Evolutionary conservation across 2,888 invertebrate species (phyloP), one percentile per base, ranked within the genome.

Genomic region (Lepidocyrtinus sp.): DNA sequence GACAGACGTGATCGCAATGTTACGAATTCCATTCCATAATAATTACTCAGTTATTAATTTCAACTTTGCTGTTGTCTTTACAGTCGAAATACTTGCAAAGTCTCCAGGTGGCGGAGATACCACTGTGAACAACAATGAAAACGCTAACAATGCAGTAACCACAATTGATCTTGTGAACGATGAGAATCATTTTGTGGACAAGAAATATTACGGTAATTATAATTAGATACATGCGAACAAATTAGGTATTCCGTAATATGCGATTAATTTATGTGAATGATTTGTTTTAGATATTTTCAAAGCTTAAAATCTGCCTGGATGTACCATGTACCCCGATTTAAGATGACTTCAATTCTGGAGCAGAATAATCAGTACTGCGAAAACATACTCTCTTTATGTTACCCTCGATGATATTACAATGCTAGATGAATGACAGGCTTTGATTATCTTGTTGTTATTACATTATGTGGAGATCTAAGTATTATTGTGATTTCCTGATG

Each of bases 161-260:
- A 55, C 55, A n/a, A 55, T 2, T 36, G 36, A 5, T 5, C 5
- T 7, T 36, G 36, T 36, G n/a, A 55, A 2, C 55, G 55, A 2
- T 5, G 55, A 55, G 12, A 61, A 78, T 71, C 22, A 71, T 22
- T 78, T 78, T 19, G 36, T 73, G 45, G 72, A 78, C 50, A 78
- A 73, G 36, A 78, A 78, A 68, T 78, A 78, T 46, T 78, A 78
- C 50, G 78, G 78, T 76, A 75, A 55, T 26, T 25, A 64, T 46
- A 45, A 68, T 45, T 46, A 50, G 26, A 15, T 26, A 65, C 65
- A 2, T 45, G 17, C 55, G 17, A 7, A 7, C 36, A 5, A 36
- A 36, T 5, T 12, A 36, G 5, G 5, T 36, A 7, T 36, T n/a
- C 17, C 55, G 9, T n/a, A 5, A 55, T 55, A 3, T 7, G n/a